Base-by-base conservation (phyloP, 2,888 invertebrate genomes). In the Spodoptera picta region DNA sequence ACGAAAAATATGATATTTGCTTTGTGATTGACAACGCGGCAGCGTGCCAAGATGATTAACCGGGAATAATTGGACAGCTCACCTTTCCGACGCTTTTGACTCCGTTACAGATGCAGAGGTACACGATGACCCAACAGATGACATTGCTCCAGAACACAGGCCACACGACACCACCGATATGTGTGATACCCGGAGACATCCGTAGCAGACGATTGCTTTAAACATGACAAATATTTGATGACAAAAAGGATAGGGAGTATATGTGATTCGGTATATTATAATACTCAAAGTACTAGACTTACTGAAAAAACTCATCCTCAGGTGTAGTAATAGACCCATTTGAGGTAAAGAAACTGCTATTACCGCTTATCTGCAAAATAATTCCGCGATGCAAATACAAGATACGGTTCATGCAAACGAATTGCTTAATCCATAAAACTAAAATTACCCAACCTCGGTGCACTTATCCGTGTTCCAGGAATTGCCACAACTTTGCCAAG, bases 71-170 rank as follows among this genome's bases (percentile, higher is more conserved):
- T 73, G 50, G 59, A 71, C 54, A 72, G 58, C 80, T 85, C 79
- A 97, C 97, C 95, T 98, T 98, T 84, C 98, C 98, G 36, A 98
- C 97, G 89, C 97, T 97, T 91, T 97, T 97, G 69, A 98, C 97
- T 53, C 98, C 98, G 79, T 97, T 97, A 91, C 97, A 96, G 72
- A 98, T 97, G 89, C 98, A 98, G 56, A 98, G 92, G 88, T 97
- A 98, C 12, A 98, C 96, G 54, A 98, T 88, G 11, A 97, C 83
- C 98, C 98, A 98, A 46, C 97, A 96, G 24, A 98, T 89, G 0
- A 97, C 83, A 63, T 98, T 96, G 80, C 97, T 96, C 67, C 96
- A 89, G 52, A 98, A 96, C 52, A 98, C 91, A 1, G 97, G 97
- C 97, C 97, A 98, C 7, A 98, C 97, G 24, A 99, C 95, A 1